These are phyloP conservation scores for Pterostichus madidus DNA, from an alignment of 2,888 invertebrate genomes.

Conservation along the genomic window DNA sequence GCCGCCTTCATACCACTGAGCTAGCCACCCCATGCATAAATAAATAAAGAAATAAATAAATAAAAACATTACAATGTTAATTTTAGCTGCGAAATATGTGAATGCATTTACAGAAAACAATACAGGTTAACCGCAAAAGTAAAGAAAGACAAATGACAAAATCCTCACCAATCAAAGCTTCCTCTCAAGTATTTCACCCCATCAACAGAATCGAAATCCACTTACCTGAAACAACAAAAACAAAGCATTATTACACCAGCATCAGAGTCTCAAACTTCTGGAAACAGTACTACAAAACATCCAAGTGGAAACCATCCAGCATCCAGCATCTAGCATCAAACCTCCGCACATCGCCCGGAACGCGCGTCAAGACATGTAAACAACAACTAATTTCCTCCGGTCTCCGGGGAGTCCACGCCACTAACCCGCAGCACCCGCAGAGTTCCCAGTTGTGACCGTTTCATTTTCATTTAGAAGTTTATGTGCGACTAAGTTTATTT, in stretches of 20 bases:
- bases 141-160: slow-evolving; percentile 19
- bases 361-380: slow-evolving; percentile 35
- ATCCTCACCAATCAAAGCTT: slow-evolving; percentile 25
- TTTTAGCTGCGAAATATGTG: too few relatives aligned
- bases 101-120: too few relatives aligned
- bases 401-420: neutral
- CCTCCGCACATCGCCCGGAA: too few relatives aligned
- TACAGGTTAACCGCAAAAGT: neutral
- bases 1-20: too few relatives aligned
- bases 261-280: neutral
- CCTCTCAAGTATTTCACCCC: neutral
- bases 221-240: slow-evolving; percentile 46
- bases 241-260: slow-evolving; percentile 23
- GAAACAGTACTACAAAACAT: neutral
- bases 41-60: too few relatives aligned
- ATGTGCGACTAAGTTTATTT: slow-evolving; percentile 35
- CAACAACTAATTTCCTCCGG: slow-evolving; percentile 33
- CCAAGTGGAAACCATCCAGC: neutral
- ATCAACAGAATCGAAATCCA: slow-evolving; percentile 38
- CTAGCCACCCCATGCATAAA: too few relatives aligned
- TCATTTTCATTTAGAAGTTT: slow-evolving; percentile 55
- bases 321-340: too few relatives aligned
- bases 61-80: too few relatives aligned
- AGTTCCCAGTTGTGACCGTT: slow-evolving; percentile 4
- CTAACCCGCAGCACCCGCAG: neutral